phyloP scores from a whole-genome alignment of 2,113 vertebrate genomes.

The Gambusia affinis region DNA sequence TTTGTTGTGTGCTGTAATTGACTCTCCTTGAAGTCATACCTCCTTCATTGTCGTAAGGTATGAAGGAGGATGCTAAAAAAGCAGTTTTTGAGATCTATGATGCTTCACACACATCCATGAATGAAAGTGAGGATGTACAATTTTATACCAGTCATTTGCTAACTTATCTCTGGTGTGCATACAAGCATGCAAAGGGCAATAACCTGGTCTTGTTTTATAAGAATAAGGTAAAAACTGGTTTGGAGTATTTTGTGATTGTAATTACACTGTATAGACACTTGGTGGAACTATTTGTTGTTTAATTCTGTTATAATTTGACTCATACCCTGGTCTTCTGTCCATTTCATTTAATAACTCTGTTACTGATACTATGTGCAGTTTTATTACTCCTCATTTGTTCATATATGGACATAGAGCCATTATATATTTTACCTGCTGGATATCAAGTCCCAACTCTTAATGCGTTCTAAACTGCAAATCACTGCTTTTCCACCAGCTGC shows the following conservation, averaged over 20 bases:
- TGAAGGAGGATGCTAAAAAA: constrained; percentile 63
- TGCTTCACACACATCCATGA: constrained; percentile 21
- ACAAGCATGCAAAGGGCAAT: neutral
- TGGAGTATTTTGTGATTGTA: constrained; percentile 24
- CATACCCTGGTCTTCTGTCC: neutral
- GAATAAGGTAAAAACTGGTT: constrained; percentile 6
- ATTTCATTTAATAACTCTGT: neutral
- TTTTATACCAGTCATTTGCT: constrained; percentile 20
- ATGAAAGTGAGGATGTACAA: constrained; percentile 28
- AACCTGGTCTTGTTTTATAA: constrained; percentile 28
- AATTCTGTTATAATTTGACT: neutral
- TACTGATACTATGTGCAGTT: neutral
- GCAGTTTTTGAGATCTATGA: constrained; percentile 73
- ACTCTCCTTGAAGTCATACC: constrained; percentile 74
- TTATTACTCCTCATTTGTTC: neutral
- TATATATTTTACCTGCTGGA: neutral
- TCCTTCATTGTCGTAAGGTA: constrained; percentile 69
- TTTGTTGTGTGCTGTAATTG: constrained; percentile 81
- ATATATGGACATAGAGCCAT: neutral
- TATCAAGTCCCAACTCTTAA: neutral
- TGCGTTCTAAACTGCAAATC: neutral
- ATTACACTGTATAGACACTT: constrained; percentile 38
- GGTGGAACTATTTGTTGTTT: constrained; percentile 44
- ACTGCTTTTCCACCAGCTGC: constrained; percentile 4
- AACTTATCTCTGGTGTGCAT: neutral